A percentile compares a stretch with the other conserved stretches of the same genome.
Evolutionary conservation across 1,140 invertebrate genomes (phyloP).

Genomic region (Formica exsecta): DNA sequence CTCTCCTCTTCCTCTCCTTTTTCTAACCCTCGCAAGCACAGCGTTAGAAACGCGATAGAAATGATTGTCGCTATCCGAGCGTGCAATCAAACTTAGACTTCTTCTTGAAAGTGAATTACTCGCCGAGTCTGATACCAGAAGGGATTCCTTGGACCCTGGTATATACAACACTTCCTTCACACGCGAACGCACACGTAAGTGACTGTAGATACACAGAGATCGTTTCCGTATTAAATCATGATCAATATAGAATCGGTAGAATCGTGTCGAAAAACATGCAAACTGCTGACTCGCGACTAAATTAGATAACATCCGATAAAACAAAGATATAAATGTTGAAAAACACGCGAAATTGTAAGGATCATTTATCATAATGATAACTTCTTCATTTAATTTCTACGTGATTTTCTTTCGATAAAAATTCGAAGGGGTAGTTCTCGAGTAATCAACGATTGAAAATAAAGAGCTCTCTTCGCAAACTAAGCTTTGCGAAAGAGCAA

Average conservation of each 20-base stretch:
- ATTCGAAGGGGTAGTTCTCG: background rate
- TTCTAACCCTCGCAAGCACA: conserved; percentile 39
- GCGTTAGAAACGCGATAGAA: conserved; percentile 72
- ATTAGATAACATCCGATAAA: background rate
- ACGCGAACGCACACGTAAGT: conserved; percentile 19
- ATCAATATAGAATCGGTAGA: conserved; percentile 3
- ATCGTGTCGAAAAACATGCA: conserved; percentile 28
- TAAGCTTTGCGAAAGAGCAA: background rate
- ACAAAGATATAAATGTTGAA: conserved; percentile 17
- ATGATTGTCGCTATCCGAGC: conserved; percentile 74
- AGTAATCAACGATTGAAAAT: background rate
- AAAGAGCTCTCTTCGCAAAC: background rate
- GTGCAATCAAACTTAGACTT: conserved; percentile 79
- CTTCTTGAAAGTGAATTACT: conserved; percentile 78
- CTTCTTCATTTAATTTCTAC: background rate
- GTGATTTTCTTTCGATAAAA: background rate
- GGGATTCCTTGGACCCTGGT: conserved; percentile 38
- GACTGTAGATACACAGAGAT: background rate
- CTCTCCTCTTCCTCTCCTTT: background rate
- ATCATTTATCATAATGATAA: background rate
- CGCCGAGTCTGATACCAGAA: conserved; percentile 52
- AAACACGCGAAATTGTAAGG: background rate
- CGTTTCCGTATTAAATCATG: conserved; percentile 17
- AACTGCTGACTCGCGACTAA: background rate
- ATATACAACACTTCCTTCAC: conserved; percentile 11